Evolutionary conservation across 2,888 invertebrate genomes (phyloP).

Genomic region (Hylaea fasciaria): DNA sequence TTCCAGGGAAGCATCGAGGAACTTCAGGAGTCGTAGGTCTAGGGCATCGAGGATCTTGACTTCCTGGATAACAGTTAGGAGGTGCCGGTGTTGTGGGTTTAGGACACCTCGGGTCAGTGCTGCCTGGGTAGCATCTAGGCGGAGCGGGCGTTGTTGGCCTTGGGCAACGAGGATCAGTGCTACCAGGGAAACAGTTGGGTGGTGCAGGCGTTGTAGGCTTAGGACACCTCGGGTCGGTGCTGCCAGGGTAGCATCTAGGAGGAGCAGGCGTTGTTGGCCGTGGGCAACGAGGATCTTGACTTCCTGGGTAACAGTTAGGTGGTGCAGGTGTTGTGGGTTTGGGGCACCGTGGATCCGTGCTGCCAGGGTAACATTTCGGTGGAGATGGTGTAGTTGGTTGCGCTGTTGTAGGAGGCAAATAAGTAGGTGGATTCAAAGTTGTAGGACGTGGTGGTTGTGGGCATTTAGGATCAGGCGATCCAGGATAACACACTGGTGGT

Average conservation of each 20-base stretch:
- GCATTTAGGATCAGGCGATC: conserved; percentile 31
- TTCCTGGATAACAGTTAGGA: conserved; percentile 59
- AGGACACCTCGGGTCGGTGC: conserved; percentile 48
- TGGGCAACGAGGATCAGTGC: conserved; percentile 55
- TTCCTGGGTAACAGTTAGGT: conserved; percentile 58
- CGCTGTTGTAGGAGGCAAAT: conserved; percentile 53
- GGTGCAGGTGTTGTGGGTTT: conserved; percentile 46
- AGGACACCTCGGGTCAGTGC: conserved; percentile 45
- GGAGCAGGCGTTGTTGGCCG: conserved; percentile 47
- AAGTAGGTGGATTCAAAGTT: conserved; percentile 41
- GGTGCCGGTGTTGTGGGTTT: conserved; percentile 54
- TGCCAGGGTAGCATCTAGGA: conserved; percentile 46
- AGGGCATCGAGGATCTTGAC: conserved; percentile 53
- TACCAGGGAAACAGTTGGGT: conserved; percentile 59
- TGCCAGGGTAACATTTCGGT: conserved; percentile 53
- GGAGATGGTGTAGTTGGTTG: conserved; percentile 39
- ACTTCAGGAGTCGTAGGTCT: conserved; percentile 41
- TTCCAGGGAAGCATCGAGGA: conserved; percentile 30
- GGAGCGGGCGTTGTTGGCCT: conserved; percentile 49
- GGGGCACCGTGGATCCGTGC: conserved; percentile 56
- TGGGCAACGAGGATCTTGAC: conserved; percentile 54
- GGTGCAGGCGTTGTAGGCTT: conserved; percentile 46
- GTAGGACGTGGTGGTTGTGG: conserved; percentile 48
- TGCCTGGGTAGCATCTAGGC: conserved; percentile 51
- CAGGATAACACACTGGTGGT: conserved; percentile 43